Percentiles rank a stretch among this genome's conserved stretches.
phyloP scores from a whole-genome alignment of 2,113 vertebrate genomes.

The Carassius carassius region DNA sequence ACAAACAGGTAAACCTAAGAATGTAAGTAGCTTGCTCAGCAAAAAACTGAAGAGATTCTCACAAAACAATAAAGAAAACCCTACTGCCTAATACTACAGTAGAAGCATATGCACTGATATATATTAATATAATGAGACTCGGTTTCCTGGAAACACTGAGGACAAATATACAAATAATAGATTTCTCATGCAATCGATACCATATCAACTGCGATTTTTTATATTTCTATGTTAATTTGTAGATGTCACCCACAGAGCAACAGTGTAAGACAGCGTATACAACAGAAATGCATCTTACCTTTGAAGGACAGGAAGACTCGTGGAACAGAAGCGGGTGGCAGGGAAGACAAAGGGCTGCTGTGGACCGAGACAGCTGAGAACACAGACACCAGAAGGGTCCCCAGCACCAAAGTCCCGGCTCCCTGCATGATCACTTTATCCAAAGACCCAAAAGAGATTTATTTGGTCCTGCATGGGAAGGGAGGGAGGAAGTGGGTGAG shows the following conservation, averaged over 20 bases:
- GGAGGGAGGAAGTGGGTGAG: background rate
- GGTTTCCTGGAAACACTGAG: constrained; percentile 35
- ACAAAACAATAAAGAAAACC: constrained; percentile 20
- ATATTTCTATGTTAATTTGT: constrained; percentile 29
- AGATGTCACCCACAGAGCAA: constrained; percentile 22
- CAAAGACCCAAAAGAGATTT: constrained; percentile 38
- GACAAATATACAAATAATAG: constrained; percentile 38
- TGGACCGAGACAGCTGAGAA: constrained; percentile 62
- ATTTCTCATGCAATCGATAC: constrained; percentile 33
- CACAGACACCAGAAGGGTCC: constrained; percentile 69
- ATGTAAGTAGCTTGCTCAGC: constrained; percentile 26
- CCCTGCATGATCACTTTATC: constrained; percentile 46
- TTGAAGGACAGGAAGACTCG: constrained; percentile 81
- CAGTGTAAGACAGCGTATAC: background rate
- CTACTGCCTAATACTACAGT: background rate
- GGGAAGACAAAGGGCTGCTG: constrained; percentile 59
- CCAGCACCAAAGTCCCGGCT: constrained; percentile 45
- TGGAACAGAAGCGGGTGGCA: constrained; percentile 70
- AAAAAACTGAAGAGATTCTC: constrained; percentile 25
- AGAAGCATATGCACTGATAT: background rate
- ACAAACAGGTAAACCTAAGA: constrained; percentile 17
- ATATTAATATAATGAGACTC: background rate
- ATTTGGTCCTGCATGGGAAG: constrained; percentile 32
- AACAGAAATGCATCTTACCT: constrained; percentile 67
- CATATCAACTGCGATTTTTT: background rate